phyloP scores from a whole-genome alignment of 2,888 invertebrate genomes.

The Aspidiotus rigidus region DNA sequence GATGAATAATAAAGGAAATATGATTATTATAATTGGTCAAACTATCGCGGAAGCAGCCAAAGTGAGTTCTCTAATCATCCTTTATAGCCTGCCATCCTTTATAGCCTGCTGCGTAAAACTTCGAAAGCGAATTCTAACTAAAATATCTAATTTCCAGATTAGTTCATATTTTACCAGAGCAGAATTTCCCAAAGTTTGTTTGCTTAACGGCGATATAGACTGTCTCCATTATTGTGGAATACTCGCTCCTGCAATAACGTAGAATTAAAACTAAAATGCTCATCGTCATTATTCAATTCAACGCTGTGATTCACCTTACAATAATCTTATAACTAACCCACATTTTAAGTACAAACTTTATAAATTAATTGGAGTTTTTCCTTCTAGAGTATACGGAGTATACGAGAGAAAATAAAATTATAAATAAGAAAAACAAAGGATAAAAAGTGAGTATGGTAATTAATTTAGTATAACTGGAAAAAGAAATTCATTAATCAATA shows the following conservation, averaged over 20 bases:
- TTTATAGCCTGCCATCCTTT: not conserved
- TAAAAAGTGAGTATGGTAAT: too few relatives aligned
- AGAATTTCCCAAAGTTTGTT: conserved; percentile 67
- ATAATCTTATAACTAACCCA: too few relatives aligned
- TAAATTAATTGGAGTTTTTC: too few relatives aligned
- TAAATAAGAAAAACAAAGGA: too few relatives aligned
- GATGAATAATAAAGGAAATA: conserved; percentile 54
- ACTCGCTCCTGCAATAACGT: conserved; percentile 35
- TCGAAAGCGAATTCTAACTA: conserved; percentile 29
- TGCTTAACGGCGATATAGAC: conserved; percentile 77
- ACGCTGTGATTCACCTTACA: too few relatives aligned
- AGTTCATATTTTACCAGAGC: conserved; percentile 74
- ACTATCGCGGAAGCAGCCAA: conserved; percentile 60
- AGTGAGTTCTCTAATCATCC: conserved; percentile 40
- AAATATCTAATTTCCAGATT: conserved; percentile 54
- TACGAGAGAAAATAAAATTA: too few relatives aligned
- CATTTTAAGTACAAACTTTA: too few relatives aligned
- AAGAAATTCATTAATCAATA: too few relatives aligned
- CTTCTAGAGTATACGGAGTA: too few relatives aligned
- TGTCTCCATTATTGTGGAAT: conserved; percentile 47
- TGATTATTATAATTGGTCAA: conserved; percentile 70
- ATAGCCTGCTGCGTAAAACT: too few relatives aligned
- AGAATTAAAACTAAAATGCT: not conserved
- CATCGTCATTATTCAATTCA: too few relatives aligned
- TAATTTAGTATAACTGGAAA: too few relatives aligned